These are phyloP conservation scores for Plectus sambesii DNA, from an alignment of 1,140 invertebrate genomes.

Conservation along the genomic window DNA sequence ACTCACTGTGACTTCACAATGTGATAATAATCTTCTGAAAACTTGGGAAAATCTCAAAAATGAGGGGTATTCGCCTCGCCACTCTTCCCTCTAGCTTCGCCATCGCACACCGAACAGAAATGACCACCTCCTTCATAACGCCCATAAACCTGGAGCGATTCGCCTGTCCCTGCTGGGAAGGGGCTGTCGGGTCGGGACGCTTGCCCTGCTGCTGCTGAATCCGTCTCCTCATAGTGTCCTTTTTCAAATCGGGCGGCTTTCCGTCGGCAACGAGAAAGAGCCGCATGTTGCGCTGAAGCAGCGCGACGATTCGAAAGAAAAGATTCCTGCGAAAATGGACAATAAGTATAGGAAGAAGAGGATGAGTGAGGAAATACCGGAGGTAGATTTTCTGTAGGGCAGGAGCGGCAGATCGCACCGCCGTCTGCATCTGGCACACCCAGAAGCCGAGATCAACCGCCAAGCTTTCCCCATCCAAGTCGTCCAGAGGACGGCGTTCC, in stretches of 20 bases:
- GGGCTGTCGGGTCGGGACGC: no score
- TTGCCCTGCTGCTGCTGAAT: no score
- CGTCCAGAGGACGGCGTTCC: constrained; percentile 28
- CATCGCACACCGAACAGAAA: no score
- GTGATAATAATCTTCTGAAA: no score
- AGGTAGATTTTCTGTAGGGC: constrained; percentile 43
- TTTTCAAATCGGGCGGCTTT: constrained; percentile 46
- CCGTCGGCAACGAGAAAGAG: constrained; percentile 47
- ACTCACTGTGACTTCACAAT: no score
- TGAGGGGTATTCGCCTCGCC: no score
- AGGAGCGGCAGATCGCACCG: constrained; percentile 39
- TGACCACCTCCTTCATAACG: no score
- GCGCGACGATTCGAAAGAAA: constrained; percentile 45
- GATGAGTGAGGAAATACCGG: constrained; percentile 26
- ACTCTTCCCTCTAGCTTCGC: no score
- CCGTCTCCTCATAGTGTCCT: constrained; percentile 43
- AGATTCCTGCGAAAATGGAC: constrained; percentile 30
- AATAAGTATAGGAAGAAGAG: not conserved
- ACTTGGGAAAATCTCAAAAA: no score
- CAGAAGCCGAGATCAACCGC: constrained; percentile 48
- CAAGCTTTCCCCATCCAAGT: constrained; percentile 41
- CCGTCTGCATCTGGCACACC: constrained; percentile 43
- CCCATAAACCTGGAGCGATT: no score
- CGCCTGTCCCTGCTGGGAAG: no score
- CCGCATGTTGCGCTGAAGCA: constrained; percentile 43